Percentiles rank a stretch among this genome's conserved stretches.
Conservation (phyloP, 2,797 vertebrate genomes). For the Pachyuromys duprasi region DNA sequence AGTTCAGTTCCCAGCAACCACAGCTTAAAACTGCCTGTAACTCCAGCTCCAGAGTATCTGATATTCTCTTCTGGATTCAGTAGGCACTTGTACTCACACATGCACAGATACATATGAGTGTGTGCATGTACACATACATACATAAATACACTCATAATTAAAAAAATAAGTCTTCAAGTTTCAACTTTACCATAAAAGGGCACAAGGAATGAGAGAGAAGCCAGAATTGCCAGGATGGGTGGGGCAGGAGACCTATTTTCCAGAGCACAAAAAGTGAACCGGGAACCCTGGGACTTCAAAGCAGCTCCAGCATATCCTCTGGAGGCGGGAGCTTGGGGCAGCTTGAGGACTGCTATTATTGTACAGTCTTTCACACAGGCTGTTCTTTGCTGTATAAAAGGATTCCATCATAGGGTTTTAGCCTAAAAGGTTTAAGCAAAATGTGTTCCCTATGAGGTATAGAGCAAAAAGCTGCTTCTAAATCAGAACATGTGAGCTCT, state of each 20-base stretch:
- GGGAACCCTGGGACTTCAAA: neutral
- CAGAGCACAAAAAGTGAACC: neutral
- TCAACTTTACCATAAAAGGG: neutral
- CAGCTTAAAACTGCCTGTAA: neutral
- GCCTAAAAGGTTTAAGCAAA: constrained; percentile 63
- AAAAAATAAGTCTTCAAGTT: neutral
- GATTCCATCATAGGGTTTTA: neutral
- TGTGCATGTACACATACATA: neutral
- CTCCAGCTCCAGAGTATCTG: neutral
- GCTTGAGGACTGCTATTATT: neutral
- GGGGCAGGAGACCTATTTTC: neutral
- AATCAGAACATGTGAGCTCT: constrained; percentile 15
- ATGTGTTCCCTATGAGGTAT: constrained; percentile 45
- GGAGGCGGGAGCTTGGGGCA: neutral
- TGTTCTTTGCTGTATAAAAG: constrained; percentile 29
- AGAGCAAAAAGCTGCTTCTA: constrained; percentile 26
- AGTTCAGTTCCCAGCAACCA: neutral
- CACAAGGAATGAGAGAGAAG: neutral
- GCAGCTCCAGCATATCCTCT: neutral
- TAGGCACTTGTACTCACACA: neutral
- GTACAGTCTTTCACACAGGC: neutral
- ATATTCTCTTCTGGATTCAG: neutral
- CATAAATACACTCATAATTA: neutral
- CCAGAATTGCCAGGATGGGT: neutral
- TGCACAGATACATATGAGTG: neutral